A percentile compares a stretch with the other conserved stretches of the same genome.
Conservation (phyloP, 2,797 vertebrate species). For the Pseudochaenichthys georgianus region DNA sequence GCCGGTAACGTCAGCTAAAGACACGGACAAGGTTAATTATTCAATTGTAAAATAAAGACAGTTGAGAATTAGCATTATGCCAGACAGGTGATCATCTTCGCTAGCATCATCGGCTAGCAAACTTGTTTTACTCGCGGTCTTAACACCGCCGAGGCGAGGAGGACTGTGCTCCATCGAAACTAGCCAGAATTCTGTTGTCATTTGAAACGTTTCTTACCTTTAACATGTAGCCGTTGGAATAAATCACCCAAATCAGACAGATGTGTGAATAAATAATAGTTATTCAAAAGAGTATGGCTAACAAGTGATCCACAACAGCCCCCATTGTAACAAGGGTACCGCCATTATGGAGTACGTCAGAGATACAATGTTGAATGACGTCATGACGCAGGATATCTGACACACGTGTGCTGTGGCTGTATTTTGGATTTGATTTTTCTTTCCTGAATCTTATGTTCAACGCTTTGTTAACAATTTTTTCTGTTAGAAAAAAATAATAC, state of each 20-base stretch:
- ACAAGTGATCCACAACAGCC: conserved; percentile 44
- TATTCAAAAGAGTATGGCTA: conserved; percentile 54
- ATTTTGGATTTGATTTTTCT: not conserved
- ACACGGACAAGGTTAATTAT: accelerated
- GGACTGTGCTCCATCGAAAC: conserved; percentile 4
- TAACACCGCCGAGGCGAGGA: not conserved
- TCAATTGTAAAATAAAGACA: accelerated
- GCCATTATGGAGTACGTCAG: conserved; percentile 70
- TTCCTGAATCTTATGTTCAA: not conserved
- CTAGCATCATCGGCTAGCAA: conserved; percentile 43
- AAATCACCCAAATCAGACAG: not conserved
- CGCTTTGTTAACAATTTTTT: accelerated
- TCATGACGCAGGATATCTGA: conserved; percentile 45
- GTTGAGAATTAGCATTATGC: not conserved
- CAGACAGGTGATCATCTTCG: not conserved
- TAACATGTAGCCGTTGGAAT: conserved; percentile 74
- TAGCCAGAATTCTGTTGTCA: not conserved
- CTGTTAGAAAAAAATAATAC: not conserved
- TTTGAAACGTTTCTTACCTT: conserved; percentile 64
- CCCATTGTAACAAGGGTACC: conserved; percentile 73
- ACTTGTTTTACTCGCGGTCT: conserved; percentile 38
- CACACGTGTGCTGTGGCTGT: not conserved
- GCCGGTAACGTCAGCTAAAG: accelerated
- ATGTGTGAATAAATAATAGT: not conserved
- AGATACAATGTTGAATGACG: not conserved